Evolutionary conservation across 2,113 vertebrate genomes (phyloP), one percentile per base, ranked within the genome.

Genomic region (Dicrurus megarhynchus): DNA sequence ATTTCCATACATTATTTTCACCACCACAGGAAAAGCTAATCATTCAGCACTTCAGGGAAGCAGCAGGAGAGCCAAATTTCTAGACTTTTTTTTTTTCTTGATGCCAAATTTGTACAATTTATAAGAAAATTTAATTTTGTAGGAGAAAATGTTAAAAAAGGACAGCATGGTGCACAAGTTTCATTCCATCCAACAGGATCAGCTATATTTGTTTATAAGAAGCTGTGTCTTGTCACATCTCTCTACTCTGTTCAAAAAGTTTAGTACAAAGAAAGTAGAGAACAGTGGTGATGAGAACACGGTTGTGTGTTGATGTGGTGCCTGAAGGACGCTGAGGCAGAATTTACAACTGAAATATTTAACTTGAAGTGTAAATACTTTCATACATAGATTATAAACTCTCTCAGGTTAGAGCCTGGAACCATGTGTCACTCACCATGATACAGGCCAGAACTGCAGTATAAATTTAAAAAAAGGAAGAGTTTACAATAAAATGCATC

Each of bases 251-350:
- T 71, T 70, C 10, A 19, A 65, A 71, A 53, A 21, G 21, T 37
- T 64, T 21, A 16, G 35, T 26, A 26, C 24, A 69, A 84, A 71
- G 42, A 74, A 53, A 26, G 44, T 17, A n/a, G 22, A 63, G 37
- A 39, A 60, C 33, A 81, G 60, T 0, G 0, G 15, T 67, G 21
- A 7, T 67, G 39, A 67, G 41, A 75, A 63, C 46, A 73, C 10
- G 44, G 19, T 17, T 10, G 0, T 27, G 16, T n/a, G 39, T 65
- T 0, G 0, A 5, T 70, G 30, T 47, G 42, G 39, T 73, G 24
- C 33, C 73, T 87, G 80, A 89, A 75, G 35, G 47, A 33, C 28
- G 17, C 39, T 50, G 23, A 33, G 46, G 18, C 39, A 84, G 35
- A 77, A 70, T 88, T 96, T 93, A 55, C n/a, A 77, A 46, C 24